A percentile compares a stretch with the other conserved stretches of the same genome.
Conservation (phyloP, 2,113 vertebrate genomes). For the Dendropsophus ebraccatus region DNA sequence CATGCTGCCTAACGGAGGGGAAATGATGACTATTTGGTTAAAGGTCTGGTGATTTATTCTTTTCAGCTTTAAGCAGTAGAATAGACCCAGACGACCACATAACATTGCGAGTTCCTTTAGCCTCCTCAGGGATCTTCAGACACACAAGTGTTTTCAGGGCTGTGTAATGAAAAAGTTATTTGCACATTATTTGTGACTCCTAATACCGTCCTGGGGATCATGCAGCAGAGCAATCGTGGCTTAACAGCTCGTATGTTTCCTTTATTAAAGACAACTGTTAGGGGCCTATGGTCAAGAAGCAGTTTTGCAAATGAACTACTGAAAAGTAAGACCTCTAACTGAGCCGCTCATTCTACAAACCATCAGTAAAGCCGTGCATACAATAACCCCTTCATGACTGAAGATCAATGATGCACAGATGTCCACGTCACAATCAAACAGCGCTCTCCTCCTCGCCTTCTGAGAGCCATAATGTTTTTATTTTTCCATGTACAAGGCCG, state of each 20-base stretch:
- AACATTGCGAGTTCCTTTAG: constrained; percentile 1
- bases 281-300: background rate
- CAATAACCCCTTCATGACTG: background rate
- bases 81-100: constrained; percentile 8
- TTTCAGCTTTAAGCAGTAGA: background rate
- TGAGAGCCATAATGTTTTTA: too few species aligned
- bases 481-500: too few species aligned
- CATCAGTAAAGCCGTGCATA: background rate
- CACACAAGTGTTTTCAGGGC: background rate
- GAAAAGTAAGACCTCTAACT: background rate
- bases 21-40: background rate
- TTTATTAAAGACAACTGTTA: constrained; percentile 24
- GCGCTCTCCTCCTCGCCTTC: too few species aligned
- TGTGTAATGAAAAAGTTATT: constrained; percentile 27
- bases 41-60: constrained; percentile 46
- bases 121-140: constrained; percentile 18
- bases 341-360: background rate
- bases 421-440: too few species aligned
- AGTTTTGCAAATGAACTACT: background rate
- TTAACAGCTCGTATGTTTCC: background rate
- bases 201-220: background rate
- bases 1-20: constrained; percentile 35
- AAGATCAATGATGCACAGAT: background rate
- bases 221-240: background rate
- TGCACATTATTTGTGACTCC: constrained; percentile 25